Percentiles rank a stretch among this genome's conserved stretches.
These are phyloP conservation scores for Pseudochirops corinnae DNA, from an alignment of 2,797 vertebrate species.

Conservation along the genomic window DNA sequence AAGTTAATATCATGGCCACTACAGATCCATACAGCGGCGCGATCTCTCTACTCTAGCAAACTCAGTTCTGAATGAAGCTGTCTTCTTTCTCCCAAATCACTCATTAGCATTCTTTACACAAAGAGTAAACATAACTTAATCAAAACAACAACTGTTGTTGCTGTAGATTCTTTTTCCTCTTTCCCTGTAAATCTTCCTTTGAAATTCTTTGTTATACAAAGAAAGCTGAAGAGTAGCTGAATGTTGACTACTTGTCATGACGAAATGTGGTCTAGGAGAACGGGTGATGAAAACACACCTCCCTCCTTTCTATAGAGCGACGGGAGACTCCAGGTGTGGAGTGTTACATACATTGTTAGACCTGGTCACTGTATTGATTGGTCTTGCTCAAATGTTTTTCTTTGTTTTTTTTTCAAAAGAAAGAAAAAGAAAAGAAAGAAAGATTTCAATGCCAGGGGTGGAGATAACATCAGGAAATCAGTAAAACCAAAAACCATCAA, in stretches of 20 bases:
- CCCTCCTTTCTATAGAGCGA: neutral
- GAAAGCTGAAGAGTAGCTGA: neutral
- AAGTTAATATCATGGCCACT: neutral
- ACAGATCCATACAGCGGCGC: neutral
- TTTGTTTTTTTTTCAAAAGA: neutral
- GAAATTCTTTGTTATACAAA: neutral
- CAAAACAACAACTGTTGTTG: neutral
- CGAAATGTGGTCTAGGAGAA: neutral
- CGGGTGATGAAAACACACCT: neutral
- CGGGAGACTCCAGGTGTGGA: neutral
- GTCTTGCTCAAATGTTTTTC: neutral
- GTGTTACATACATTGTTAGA: neutral
- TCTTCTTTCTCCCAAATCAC: conserved; percentile 11
- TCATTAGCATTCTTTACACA: neutral
- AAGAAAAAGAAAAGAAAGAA: neutral
- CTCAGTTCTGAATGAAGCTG: conserved; percentile 16
- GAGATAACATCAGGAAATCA: neutral
- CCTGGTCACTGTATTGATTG: neutral
- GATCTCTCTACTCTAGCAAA: neutral
- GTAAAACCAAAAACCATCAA: neutral
- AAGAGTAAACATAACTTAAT: conserved; percentile 13
- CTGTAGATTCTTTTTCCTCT: neutral
- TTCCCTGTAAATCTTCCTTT: conserved; percentile 34
- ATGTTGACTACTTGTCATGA: neutral
- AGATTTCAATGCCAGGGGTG: neutral